phyloP scores from a whole-genome alignment of 2,888 invertebrate genomes.

The Gymnocheta viridis region DNA sequence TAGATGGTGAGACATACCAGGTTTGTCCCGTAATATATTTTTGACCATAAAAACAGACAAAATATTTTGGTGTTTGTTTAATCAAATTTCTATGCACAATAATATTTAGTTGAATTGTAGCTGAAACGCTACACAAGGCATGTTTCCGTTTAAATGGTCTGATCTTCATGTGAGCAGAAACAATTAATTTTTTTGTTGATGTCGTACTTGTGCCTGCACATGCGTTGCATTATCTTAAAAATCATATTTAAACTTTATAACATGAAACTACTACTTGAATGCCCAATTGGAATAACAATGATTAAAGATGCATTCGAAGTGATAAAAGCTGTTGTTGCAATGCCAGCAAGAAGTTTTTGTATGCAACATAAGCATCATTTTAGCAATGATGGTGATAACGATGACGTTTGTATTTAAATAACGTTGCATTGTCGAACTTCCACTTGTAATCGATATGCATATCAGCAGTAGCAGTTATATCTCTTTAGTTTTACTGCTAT shows the following conservation, averaged over 20 bases:
- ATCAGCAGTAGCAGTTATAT: background rate
- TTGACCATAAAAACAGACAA: background rate
- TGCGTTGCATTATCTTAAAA: too few species aligned
- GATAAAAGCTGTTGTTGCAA: background rate
- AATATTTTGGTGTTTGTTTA: constrained; percentile 47
- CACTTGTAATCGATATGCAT: background rate
- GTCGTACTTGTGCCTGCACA: too few species aligned
- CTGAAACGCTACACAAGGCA: too few species aligned
- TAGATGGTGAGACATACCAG: too few species aligned
- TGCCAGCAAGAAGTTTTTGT: background rate
- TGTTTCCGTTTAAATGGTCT: too few species aligned
- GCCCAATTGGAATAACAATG: background rate
- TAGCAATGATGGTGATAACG: background rate
- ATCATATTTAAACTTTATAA: too few species aligned
- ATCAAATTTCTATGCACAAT: constrained; percentile 51
- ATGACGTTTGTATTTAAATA: background rate
- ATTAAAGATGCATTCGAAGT: background rate
- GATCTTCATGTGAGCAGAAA: too few species aligned
- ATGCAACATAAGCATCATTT: background rate
- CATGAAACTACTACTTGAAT: too few species aligned
- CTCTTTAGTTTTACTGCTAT: background rate
- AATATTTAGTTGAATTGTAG: constrained; percentile 51
- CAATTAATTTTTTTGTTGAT: too few species aligned
- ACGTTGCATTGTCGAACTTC: background rate
- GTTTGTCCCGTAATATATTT: too few species aligned